Evolutionary conservation across 2,888 invertebrate species (phyloP).

Genomic region (Dendrolimus pini): DNA sequence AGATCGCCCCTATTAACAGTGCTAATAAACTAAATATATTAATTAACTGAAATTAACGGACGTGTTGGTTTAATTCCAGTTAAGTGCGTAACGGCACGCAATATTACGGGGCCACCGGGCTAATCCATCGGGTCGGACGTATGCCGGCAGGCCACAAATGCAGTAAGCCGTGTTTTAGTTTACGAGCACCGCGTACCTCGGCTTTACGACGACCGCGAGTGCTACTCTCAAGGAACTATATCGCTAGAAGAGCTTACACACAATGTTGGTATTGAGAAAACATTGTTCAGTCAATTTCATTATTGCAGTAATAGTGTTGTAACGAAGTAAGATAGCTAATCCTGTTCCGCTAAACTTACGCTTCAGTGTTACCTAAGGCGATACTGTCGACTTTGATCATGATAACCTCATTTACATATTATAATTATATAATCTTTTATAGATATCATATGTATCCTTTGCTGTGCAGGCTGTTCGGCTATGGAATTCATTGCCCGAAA

Average conservation of each 20-base stretch:
- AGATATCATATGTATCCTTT: too few relatives aligned
- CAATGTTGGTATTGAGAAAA: not conserved
- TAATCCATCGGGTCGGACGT: constrained; percentile 42
- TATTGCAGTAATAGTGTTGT: too few relatives aligned
- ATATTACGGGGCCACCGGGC: constrained; percentile 25
- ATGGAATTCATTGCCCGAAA: too few relatives aligned
- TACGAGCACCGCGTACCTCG: constrained; percentile 56
- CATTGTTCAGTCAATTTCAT: constrained; percentile 4
- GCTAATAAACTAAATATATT: not conserved
- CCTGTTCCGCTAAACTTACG: too few relatives aligned
- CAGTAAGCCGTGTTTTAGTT: constrained; percentile 59
- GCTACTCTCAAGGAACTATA: constrained; percentile 26
- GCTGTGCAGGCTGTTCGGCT: too few relatives aligned
- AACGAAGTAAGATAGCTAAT: too few relatives aligned
- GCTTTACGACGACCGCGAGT: constrained; percentile 60
- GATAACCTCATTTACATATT: too few relatives aligned
- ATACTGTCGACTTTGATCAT: too few relatives aligned
- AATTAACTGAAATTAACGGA: not conserved
- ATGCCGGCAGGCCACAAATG: constrained; percentile 52
- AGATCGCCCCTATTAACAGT: not conserved
- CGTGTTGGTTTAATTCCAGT: constrained; percentile 9
- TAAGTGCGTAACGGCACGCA: constrained; percentile 20
- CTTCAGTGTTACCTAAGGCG: too few relatives aligned
- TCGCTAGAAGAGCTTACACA: constrained; percentile 17
- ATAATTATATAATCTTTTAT: too few relatives aligned